Evolutionary conservation across 2,113 vertebrate species (phyloP).

Genomic region (Eleginops maclovinus): DNA sequence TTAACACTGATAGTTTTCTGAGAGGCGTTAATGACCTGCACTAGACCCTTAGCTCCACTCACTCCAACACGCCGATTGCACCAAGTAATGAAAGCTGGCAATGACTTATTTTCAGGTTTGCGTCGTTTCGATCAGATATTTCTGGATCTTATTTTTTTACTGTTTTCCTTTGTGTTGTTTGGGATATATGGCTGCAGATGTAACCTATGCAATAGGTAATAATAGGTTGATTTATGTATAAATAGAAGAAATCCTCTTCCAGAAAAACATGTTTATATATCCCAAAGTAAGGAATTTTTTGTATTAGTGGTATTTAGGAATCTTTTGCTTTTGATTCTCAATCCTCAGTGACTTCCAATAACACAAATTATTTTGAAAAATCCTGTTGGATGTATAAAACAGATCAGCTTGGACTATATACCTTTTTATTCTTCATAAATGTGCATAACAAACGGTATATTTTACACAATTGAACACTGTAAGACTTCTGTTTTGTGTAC

Average conservation of each 20-base stretch:
- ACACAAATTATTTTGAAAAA: too few relatives aligned
- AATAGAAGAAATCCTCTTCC: background rate
- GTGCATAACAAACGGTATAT: too few relatives aligned
- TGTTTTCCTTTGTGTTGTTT: background rate
- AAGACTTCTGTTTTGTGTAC: too few relatives aligned
- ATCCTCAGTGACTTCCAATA: too few relatives aligned
- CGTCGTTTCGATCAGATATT: background rate
- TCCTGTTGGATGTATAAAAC: too few relatives aligned
- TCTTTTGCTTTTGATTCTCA: too few relatives aligned
- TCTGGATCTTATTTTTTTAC: background rate
- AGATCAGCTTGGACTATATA: too few relatives aligned
- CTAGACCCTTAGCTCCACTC: background rate
- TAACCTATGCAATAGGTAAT: background rate
- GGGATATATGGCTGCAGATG: background rate
- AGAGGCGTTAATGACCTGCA: conserved; percentile 1
- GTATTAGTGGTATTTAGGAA: background rate
- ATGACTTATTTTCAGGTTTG: background rate
- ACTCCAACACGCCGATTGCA: background rate
- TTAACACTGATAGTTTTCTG: conserved; percentile 16
- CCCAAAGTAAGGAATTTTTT: background rate
- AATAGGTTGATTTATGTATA: background rate
- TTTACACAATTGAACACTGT: too few relatives aligned
- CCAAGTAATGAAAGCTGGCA: conserved; percentile 9
- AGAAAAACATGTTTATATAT: background rate
- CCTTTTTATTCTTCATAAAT: too few relatives aligned